Conservation (phyloP, 2,113 vertebrate genomes). For the Aleadryas rufinucha region DNA sequence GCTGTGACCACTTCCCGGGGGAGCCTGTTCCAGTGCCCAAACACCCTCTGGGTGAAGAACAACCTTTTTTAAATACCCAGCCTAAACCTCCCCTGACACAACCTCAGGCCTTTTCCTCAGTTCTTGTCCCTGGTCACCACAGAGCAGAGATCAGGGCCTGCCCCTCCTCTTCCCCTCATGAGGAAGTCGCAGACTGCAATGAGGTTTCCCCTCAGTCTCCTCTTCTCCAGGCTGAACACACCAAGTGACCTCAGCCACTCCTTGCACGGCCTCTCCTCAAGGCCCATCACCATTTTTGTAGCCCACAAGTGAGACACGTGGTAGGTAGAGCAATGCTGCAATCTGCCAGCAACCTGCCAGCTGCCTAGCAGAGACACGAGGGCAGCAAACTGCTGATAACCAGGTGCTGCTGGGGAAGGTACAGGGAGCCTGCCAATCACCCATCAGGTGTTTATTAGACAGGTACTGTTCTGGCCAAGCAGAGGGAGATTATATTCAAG, state of each 20-base stretch:
- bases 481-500: neutral
- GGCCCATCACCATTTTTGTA: neutral
- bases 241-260: neutral
- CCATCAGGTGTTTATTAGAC: neutral
- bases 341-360: neutral
- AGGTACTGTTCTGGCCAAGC: neutral
- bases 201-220: neutral
- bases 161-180: neutral
- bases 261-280: neutral
- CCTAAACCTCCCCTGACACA: neutral
- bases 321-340: neutral
- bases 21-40: neutral
- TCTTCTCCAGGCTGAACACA: neutral
- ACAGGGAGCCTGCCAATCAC: neutral
- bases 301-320: rapidly evolving
- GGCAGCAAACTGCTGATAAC: neutral
- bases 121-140: neutral
- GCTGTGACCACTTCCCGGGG: neutral
- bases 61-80: neutral
- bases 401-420: neutral
- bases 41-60: neutral
- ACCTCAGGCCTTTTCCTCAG: neutral
- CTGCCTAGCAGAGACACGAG: neutral
- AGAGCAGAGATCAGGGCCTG: neutral
- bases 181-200: no score